Evolutionary conservation across 2,113 vertebrate genomes (phyloP), one percentile per base, ranked within the genome.

Genomic region (Coryphaenoides rupestris): DNA sequence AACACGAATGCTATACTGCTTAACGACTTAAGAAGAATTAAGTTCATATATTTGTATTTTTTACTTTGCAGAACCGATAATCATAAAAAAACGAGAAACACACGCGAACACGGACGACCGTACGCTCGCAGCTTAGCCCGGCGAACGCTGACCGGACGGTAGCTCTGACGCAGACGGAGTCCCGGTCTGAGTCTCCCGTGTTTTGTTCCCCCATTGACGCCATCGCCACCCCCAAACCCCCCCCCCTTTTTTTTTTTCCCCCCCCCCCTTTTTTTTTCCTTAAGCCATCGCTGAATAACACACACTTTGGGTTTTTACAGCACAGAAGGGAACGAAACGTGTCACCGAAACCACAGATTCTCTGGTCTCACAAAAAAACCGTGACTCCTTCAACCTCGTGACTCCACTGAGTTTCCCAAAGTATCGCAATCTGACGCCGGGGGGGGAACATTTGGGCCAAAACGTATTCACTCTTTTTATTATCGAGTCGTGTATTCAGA

Each of bases 1-100:
- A 95, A 95, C 90, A 94, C 93, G 94, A 97, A 98, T 95, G 96
- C 94, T 94, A 94, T 93, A 93, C 85, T 89, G 93, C 93, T 96
- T 95, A 92, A 92, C 75, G n/a, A n/a, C n/a, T n/a, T n/a, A n/a
- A 86, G 81, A 80, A 93, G 88, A 94, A 92, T 92, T 93, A 91
- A 91, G 91, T 95, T 93, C 89, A 92, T 78, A 63, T 19, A 55
- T 55, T 19, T 21, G 5, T 13, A 6, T 2, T 55, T 55, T 55
- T 22, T 55, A 40, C 77, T 86, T 96, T 93, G 93, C 96, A 94
- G 92, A 96, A 93, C 94, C 93, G 93, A 95, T 96, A 95, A 95
- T 95, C 93, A 94, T 93, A 82, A 87, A 89, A n/a, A n/a, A n/a
- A n/a, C n/a, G n/a, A 80, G 87, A 86, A 75, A 85, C 87, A 91